These are phyloP conservation scores for Chrysolina oricalcia DNA, from an alignment of 2,888 invertebrate species.

Conservation along the genomic window DNA sequence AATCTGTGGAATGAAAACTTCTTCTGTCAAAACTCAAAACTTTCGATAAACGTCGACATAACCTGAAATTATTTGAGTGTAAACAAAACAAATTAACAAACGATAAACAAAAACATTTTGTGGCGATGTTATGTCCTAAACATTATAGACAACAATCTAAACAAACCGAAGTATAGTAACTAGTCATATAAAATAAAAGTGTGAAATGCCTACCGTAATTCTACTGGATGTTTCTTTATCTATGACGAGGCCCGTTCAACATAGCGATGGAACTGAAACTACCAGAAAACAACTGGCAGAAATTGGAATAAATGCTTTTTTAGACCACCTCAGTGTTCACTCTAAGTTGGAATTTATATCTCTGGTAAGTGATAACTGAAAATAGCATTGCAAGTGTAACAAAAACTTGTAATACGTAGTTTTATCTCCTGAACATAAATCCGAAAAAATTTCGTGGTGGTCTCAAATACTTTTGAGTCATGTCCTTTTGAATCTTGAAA, in stretches of 20 bases:
- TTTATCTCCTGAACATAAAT: too few relatives aligned
- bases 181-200: background rate
- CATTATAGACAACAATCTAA: background rate
- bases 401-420: too few relatives aligned
- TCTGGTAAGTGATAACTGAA: conserved; percentile 74
- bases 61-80: background rate
- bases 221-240: conserved; percentile 83
- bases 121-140: too few relatives aligned
- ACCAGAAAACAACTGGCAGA: conserved; percentile 78
- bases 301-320: conserved; percentile 78
- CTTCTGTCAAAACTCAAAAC: too few relatives aligned
- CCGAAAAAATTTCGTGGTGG: too few relatives aligned
- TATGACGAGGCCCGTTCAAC: conserved; percentile 77
- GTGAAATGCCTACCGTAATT: conserved; percentile 82
- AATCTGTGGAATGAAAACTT: too few relatives aligned
- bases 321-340: conserved; percentile 79
- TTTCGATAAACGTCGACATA: background rate
- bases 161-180: background rate
- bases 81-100: too few relatives aligned
- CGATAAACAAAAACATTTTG: too few relatives aligned
- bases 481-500: too few relatives aligned
- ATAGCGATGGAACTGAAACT: conserved; percentile 74
- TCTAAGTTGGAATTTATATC: conserved; percentile 83
- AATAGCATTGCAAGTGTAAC: too few relatives aligned
- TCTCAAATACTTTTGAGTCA: too few relatives aligned